Percentiles rank a stretch among this genome's conserved stretches.
phyloP scores from a whole-genome alignment of 2,888 invertebrate species.

The Ypsolopha scabrella region DNA sequence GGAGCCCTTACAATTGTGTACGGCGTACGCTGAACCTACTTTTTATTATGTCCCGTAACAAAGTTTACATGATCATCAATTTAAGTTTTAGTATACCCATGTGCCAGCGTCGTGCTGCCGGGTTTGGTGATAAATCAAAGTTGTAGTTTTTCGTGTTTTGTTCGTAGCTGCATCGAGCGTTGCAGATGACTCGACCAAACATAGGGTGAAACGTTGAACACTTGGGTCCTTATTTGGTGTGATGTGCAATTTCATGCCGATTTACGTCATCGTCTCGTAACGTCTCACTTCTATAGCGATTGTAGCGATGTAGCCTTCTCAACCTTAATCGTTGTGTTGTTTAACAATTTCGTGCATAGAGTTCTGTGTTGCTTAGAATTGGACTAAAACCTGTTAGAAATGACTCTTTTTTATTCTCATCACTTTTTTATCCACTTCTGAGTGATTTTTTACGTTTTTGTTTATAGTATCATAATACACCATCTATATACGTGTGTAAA shows the following conservation, averaged over 20 bases:
- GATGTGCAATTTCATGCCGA: constrained; percentile 8
- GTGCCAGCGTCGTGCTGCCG: constrained; percentile 34
- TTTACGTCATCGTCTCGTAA: constrained; percentile 8
- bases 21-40: constrained; percentile 13
- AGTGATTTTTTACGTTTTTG: neutral
- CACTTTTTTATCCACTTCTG: constrained; percentile 8
- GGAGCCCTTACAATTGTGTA: too few relatives aligned
- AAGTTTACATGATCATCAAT: constrained; percentile 63
- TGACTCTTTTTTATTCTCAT: too few relatives aligned
- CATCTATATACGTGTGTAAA: neutral
- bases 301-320: neutral
- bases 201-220: constrained; percentile 2
- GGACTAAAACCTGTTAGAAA: too few relatives aligned
- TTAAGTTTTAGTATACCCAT: constrained; percentile 51
- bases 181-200: constrained; percentile 7
- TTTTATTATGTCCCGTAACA: constrained; percentile 56
- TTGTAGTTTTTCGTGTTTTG: constrained; percentile 21
- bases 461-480: too few relatives aligned
- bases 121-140: constrained; percentile 44
- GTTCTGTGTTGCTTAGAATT: neutral
- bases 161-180: neutral
- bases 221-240: constrained; percentile 5
- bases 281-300: constrained; percentile 7
- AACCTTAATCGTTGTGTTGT: neutral
- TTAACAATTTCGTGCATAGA: neutral